Evolutionary conservation across 1,140 invertebrate genomes (phyloP).

Genomic region (Drosophila pachea): DNA sequence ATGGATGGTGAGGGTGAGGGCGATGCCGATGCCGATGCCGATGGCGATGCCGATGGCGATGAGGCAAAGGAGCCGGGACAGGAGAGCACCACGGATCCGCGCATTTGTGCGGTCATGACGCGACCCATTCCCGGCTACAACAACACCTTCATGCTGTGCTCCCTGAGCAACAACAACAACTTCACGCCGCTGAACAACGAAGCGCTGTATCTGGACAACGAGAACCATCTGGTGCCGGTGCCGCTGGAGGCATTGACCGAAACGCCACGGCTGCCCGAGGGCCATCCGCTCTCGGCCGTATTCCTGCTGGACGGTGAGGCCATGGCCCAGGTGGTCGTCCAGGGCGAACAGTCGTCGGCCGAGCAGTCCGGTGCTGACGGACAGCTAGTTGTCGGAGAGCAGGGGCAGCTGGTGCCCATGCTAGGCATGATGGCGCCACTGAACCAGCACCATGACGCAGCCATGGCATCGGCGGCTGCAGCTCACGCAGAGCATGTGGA

Average conservation of each 20-base stretch:
- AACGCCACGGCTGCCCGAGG: constrained; percentile 67
- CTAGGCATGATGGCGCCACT: neutral
- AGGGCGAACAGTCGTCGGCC: neutral
- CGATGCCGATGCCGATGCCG: neutral
- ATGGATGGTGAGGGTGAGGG: neutral
- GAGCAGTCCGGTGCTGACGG: neutral
- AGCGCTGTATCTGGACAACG: constrained; percentile 80
- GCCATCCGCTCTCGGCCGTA: constrained; percentile 52
- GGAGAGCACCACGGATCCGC: constrained; percentile 29
- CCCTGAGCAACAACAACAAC: constrained; percentile 83
- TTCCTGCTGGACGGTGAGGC: constrained; percentile 50
- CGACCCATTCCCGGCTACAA: constrained; percentile 69
- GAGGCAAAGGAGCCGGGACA: neutral
- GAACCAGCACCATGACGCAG: neutral
- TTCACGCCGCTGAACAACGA: constrained; percentile 86
- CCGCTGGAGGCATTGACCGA: constrained; percentile 61
- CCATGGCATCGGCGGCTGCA: neutral
- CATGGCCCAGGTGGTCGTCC: constrained; percentile 16
- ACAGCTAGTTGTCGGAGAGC: neutral
- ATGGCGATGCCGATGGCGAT: neutral
- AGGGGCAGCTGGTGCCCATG: constrained; percentile 1
- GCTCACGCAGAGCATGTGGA: no score
- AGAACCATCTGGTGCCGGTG: constrained; percentile 81
- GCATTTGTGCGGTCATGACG: constrained; percentile 68
- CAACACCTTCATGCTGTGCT: constrained; percentile 85